phyloP scores from a whole-genome alignment of 2,888 invertebrate species.

The Athripsodes cinereus region DNA sequence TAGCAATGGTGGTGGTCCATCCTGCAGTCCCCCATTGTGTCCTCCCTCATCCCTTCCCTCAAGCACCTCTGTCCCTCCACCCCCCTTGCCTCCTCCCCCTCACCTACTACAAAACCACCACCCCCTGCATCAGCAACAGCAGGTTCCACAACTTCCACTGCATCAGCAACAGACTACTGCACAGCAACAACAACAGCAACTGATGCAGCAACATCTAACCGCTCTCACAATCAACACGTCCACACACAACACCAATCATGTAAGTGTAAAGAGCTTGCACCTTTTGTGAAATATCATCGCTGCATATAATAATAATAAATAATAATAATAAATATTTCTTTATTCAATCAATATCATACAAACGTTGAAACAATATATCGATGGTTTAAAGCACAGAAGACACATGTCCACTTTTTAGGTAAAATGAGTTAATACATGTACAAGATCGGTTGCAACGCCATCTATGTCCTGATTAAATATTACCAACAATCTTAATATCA shows the following conservation, averaged over 20 bases:
- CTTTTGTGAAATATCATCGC: too few relatives aligned
- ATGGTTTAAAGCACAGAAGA: too few relatives aligned
- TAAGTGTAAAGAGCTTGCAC: too few relatives aligned
- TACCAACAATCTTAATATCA: too few relatives aligned
- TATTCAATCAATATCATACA: too few relatives aligned
- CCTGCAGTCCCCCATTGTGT: not conserved
- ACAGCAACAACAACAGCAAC: slow-evolving; percentile 27
- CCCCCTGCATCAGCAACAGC: not conserved
- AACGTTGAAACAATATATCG: too few relatives aligned
- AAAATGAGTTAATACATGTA: too few relatives aligned
- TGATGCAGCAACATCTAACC: slow-evolving; percentile 30
- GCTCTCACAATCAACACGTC: slow-evolving; percentile 48
- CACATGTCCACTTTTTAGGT: too few relatives aligned
- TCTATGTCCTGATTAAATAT: too few relatives aligned
- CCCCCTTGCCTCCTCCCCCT: not conserved
- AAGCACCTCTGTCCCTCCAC: not conserved
- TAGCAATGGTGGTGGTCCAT: not conserved
- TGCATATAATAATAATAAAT: too few relatives aligned
- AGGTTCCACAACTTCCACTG: not conserved
- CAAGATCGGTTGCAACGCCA: too few relatives aligned
- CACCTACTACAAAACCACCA: not conserved
- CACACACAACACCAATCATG: slow-evolving; percentile 33
- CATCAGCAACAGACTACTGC: slow-evolving; percentile 16
- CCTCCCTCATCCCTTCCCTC: not conserved
- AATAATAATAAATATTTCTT: too few relatives aligned